These are phyloP conservation scores for Drosophila bunnanda DNA, from an alignment of 2,888 invertebrate genomes.

Conservation along the genomic window DNA sequence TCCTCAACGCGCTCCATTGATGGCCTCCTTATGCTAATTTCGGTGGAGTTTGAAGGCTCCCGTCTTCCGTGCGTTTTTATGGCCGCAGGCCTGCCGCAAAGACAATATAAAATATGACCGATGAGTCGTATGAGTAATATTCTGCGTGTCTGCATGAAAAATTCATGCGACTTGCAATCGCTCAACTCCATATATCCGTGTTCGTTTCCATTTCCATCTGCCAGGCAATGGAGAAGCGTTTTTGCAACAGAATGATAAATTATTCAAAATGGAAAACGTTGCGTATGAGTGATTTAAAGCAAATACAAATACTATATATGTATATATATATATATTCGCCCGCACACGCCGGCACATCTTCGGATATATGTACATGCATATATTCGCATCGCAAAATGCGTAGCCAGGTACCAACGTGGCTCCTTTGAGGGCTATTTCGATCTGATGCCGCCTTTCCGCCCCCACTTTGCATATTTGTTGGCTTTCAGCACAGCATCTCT, in stretches of 20 bases:
- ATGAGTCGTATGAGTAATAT: constrained; percentile 32
- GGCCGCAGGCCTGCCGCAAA: constrained; percentile 15
- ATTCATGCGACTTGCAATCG: constrained; percentile 45
- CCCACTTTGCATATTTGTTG: constrained; percentile 43
- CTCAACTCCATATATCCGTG: constrained; percentile 23
- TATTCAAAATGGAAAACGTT: constrained; percentile 57
- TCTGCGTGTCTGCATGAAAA: constrained; percentile 44
- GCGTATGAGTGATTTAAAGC: constrained; percentile 59
- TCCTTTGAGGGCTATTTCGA: constrained; percentile 27
- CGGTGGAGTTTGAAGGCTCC: constrained; percentile 10
- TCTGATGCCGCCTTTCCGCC: neutral
- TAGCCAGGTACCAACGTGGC: constrained; percentile 13
- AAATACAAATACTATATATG: constrained; percentile 38
- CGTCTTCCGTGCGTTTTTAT: constrained; percentile 10
- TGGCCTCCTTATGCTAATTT: constrained; percentile 65
- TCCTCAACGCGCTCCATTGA: constrained; percentile 45
- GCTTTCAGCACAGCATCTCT: constrained; percentile 27
- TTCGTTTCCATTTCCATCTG: constrained; percentile 38
- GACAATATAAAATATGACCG: constrained; percentile 42
- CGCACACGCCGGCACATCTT: constrained; percentile 5
- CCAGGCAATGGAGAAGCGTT: constrained; percentile 24
- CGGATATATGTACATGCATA: neutral
- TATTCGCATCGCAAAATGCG: constrained; percentile 25
- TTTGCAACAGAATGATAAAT: constrained; percentile 51
- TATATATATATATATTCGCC: neutral